These are phyloP conservation scores for Palythoa caribaeorum DNA, from an alignment of 92 coral and sea anemone species.

Conservation along the genomic window DNA sequence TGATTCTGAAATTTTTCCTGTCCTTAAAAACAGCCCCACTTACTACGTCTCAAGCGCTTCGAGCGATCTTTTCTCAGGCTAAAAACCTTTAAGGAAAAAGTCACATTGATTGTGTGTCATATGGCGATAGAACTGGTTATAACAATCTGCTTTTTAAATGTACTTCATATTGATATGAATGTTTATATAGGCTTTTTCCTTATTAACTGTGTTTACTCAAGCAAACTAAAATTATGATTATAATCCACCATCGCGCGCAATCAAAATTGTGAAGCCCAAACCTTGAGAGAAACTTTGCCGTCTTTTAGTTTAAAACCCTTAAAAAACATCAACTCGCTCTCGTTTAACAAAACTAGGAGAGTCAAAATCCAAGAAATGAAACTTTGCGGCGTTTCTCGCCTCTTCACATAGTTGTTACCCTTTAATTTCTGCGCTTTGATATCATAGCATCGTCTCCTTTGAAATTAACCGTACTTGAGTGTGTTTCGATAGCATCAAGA, in stretches of 20 bases:
- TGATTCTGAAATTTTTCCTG: too few species aligned
- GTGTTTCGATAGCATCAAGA: background rate
- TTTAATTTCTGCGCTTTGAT: background rate
- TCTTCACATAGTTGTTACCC: background rate
- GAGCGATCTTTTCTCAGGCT: too few species aligned
- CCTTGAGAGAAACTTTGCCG: background rate
- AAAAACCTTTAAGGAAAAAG: too few species aligned
- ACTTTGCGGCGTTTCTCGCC: background rate
- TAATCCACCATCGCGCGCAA: background rate
- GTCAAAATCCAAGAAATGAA: too few species aligned
- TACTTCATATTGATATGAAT: background rate
- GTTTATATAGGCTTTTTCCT: background rate
- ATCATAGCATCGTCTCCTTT: background rate
- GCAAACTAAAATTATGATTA: background rate
- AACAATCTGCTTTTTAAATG: background rate
- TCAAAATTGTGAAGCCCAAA: background rate
- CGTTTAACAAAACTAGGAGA: background rate
- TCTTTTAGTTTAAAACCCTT: background rate
- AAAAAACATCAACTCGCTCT: too few species aligned
- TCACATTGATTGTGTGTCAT: too few species aligned
- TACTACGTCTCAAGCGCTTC: too few species aligned
- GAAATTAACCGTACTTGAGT: background rate
- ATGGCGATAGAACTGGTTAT: background rate
- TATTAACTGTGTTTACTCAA: background rate
- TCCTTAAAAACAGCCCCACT: too few species aligned